Evolutionary conservation across 1,140 invertebrate genomes (phyloP).

Genomic region (Drosophila parabipectinata): DNA sequence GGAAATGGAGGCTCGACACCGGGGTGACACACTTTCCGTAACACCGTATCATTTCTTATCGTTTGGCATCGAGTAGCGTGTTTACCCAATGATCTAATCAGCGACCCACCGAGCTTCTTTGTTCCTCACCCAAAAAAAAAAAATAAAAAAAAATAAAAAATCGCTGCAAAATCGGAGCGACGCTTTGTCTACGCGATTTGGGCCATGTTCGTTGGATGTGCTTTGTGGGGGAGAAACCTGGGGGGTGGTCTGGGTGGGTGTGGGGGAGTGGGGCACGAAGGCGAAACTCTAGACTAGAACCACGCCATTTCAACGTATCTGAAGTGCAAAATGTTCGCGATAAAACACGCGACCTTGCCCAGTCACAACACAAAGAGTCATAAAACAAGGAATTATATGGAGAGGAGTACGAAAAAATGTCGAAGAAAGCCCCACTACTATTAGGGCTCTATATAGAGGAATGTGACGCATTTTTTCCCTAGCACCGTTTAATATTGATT

Average conservation of each 20-base stretch:
- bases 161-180: constrained; percentile 41
- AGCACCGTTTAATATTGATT: constrained; percentile 75
- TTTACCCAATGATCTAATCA: constrained; percentile 66
- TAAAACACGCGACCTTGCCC: constrained; percentile 71
- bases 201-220: constrained; percentile 40
- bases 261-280: neutral
- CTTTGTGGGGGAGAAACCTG: neutral
- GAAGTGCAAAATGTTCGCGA: constrained; percentile 67
- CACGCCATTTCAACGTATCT: constrained; percentile 65
- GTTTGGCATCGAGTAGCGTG: constrained; percentile 24
- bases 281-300: constrained; percentile 14
- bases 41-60: constrained; percentile 33
- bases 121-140: constrained; percentile 6
- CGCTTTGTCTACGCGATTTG: constrained; percentile 64
- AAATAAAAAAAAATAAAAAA: neutral
- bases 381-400: constrained; percentile 24
- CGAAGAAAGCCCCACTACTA: constrained; percentile 1
- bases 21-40: constrained; percentile 55
- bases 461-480: constrained; percentile 70
- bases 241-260: neutral
- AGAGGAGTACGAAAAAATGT: neutral
- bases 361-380: constrained; percentile 42
- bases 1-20: constrained; percentile 54
- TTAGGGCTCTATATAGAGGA: constrained; percentile 24
- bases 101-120: constrained; percentile 28